Evolutionary conservation across 2,113 vertebrate genomes (phyloP).

Genomic region (Ceuthmochares aereus): DNA sequence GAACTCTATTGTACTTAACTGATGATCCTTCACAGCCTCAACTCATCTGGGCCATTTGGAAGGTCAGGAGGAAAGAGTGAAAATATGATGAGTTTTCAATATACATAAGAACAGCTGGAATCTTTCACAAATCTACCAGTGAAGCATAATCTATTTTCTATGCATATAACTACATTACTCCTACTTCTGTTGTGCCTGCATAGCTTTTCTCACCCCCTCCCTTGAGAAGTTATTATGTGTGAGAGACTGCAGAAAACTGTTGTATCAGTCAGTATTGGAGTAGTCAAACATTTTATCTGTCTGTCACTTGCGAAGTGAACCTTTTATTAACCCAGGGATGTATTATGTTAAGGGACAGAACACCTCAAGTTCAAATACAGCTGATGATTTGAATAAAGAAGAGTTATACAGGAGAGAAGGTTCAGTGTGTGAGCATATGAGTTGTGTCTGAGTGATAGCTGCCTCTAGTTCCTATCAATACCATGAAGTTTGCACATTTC

Average conservation of each 20-base stretch:
- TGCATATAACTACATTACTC: background rate
- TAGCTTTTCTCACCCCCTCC: background rate
- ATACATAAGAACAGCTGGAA: background rate
- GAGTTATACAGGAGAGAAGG: rapidly evolving
- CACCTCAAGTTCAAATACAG: background rate
- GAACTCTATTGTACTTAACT: background rate
- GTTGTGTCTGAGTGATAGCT: background rate
- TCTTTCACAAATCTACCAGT: background rate
- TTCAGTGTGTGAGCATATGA: background rate
- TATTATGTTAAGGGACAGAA: background rate
- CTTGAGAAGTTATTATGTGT: background rate
- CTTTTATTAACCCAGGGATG: background rate
- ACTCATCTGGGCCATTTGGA: background rate
- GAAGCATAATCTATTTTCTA: background rate
- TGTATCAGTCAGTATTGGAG: background rate
- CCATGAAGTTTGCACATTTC: background rate
- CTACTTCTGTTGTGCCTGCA: background rate
- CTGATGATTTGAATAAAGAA: background rate
- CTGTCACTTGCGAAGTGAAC: background rate
- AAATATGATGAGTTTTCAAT: background rate
- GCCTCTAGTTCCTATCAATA: background rate
- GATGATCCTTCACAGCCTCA: background rate
- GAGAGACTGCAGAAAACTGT: background rate
- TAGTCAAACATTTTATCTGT: background rate
- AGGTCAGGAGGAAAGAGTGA: background rate